Evolutionary conservation across 1,140 invertebrate species (phyloP).

Genomic region (Bombus superbus): DNA sequence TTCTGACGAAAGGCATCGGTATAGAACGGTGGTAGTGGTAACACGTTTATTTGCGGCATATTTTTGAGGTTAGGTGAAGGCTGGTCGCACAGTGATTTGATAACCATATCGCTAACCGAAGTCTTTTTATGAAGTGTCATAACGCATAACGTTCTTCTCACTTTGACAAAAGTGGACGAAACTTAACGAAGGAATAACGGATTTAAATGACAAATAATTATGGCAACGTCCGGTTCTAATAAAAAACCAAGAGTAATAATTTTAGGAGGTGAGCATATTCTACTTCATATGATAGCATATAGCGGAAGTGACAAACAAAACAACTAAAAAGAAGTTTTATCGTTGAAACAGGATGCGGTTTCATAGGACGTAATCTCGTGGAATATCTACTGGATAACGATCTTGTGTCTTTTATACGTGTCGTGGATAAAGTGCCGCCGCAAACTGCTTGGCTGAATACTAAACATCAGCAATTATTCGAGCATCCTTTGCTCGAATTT

Average conservation of each 20-base stretch:
- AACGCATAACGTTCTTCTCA: neutral
- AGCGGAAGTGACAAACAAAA: constrained; percentile 50
- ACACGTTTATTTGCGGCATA: neutral
- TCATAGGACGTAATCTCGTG: constrained; percentile 94
- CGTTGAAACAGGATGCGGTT: constrained; percentile 90
- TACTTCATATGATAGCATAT: neutral
- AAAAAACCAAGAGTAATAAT: constrained; percentile 78
- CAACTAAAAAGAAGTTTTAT: constrained; percentile 52
- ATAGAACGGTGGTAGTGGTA: neutral
- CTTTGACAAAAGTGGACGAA: neutral
- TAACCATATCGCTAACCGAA: constrained; percentile 25
- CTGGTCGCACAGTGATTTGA: constrained; percentile 9
- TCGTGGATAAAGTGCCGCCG: constrained; percentile 96
- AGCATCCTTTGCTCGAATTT: constrained; percentile 91
- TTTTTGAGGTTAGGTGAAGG: constrained; percentile 50
- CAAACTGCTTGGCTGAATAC: constrained; percentile 94
- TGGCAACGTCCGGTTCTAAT: constrained; percentile 72
- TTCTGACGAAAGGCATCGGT: neutral
- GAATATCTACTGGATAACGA: constrained; percentile 91
- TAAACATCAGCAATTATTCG: constrained; percentile 88
- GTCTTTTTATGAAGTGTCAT: constrained; percentile 28
- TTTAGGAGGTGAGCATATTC: constrained; percentile 76
- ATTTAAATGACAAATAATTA: constrained; percentile 64
- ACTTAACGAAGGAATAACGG: constrained; percentile 8
- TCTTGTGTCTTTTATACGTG: constrained; percentile 88